These are phyloP conservation scores for Hemicentrotus pulcherrimus DNA, from an alignment of 35 echinoderm and acorn worm species.

Conservation along the genomic window DNA sequence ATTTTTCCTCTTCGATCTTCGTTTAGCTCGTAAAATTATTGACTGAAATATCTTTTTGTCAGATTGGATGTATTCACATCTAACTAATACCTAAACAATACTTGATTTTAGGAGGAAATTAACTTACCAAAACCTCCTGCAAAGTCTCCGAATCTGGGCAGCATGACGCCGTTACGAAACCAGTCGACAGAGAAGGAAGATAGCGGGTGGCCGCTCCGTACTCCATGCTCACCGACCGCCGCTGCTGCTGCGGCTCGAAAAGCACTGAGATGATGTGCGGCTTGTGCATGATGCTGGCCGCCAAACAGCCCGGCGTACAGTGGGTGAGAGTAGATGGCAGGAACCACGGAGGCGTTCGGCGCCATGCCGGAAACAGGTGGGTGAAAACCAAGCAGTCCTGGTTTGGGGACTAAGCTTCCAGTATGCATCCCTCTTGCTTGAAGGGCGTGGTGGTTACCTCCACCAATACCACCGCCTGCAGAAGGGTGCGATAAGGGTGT, in stretches of 20 bases:
- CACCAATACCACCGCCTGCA: not conserved
- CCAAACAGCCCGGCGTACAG: slow-evolving; percentile 79
- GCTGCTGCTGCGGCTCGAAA: slow-evolving; percentile 80
- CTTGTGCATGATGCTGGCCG: slow-evolving; percentile 71
- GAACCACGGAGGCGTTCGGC: slow-evolving; percentile 52
- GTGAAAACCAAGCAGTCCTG: slow-evolving; percentile 70
- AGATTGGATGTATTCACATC: too few species aligned
- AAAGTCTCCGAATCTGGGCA: slow-evolving; percentile 42
- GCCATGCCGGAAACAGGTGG: slow-evolving; percentile 54
- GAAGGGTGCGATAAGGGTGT: slow-evolving; percentile 1
- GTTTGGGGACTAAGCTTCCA: slow-evolving; percentile 74
- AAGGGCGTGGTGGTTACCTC: slow-evolving; percentile 12
- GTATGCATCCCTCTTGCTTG: slow-evolving; percentile 54
- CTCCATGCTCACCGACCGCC: slow-evolving; percentile 35
- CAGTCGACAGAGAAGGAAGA: slow-evolving; percentile 44
- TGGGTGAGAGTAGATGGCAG: slow-evolving; percentile 85
- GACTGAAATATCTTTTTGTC: too few species aligned
- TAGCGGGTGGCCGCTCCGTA: slow-evolving; percentile 36
- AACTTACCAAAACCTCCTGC: slow-evolving; percentile 42
- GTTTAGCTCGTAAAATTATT: too few species aligned
- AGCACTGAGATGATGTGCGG: slow-evolving; percentile 71
- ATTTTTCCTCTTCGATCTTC: too few species aligned
- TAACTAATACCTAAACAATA: not conserved
- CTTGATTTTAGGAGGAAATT: not conserved
- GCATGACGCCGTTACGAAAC: slow-evolving; percentile 45